Conservation (phyloP, 2,113 vertebrate genomes). For the Eclectus roratus region DNA sequence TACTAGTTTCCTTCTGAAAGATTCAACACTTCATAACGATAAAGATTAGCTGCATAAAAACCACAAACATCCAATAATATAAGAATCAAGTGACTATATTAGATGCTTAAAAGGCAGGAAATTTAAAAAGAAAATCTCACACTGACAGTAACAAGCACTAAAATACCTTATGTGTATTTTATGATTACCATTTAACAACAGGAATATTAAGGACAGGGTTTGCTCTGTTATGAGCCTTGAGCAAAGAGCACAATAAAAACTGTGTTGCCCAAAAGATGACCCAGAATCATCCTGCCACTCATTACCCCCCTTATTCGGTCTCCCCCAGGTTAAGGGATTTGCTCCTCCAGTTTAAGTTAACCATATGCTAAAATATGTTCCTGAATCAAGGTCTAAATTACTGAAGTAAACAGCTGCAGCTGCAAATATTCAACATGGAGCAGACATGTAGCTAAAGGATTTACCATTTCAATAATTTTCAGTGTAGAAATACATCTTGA, state of each 20-base stretch:
- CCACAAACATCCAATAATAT: background rate
- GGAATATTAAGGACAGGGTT: background rate
- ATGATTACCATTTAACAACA: background rate
- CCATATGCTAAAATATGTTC: slow-evolving; percentile 13
- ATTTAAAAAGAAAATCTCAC: background rate
- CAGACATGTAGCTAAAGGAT: background rate
- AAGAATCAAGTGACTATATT: background rate
- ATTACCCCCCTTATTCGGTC: background rate
- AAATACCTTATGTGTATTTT: background rate
- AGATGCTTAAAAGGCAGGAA: background rate
- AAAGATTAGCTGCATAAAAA: background rate
- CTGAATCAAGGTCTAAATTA: background rate
- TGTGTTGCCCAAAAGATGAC: background rate
- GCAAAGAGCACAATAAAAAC: background rate
- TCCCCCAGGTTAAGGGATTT: background rate
- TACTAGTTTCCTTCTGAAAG: background rate
- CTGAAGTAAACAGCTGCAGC: slow-evolving; percentile 41
- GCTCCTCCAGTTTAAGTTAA: slow-evolving; percentile 33
- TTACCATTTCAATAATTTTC: background rate
- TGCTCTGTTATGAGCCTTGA: background rate
- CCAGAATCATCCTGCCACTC: background rate
- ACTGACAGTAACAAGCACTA: background rate
- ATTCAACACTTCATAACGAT: background rate
- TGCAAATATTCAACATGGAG: slow-evolving; percentile 16
- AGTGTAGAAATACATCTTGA: background rate